Evolutionary conservation across 2,797 vertebrate species (phyloP), one percentile per base, ranked within the genome.

Genomic region (Cebuella pygmaea): DNA sequence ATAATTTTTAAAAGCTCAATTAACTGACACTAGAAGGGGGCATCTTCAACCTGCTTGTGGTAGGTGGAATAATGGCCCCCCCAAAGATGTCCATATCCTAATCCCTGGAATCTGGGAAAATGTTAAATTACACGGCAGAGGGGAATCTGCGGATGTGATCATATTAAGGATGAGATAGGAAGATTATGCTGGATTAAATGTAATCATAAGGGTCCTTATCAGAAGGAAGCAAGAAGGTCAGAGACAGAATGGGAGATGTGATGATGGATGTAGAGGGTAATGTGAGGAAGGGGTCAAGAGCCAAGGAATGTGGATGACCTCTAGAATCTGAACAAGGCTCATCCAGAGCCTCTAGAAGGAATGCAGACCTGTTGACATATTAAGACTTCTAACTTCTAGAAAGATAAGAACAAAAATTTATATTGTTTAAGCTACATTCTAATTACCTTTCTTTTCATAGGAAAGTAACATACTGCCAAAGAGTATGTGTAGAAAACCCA

Each of bases 381-480:
- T 90, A 92, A n/a, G 46, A 84, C 44, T 75, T 93, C 55, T 72
- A 22, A 94, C 44, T 36, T 81, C 27, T 82, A 90, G 57, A 88
- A 85, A 33, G 78, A 6, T 88, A 74, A 61, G 22, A 86, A 14
- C 86, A 97, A n/a, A 94, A 52, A 78, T 52, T 12, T 59, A 33
- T 52, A 52, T 46, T 94, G 67, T 22, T 92, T 93, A 95, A 88
- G 39, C 1, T 83, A 67, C 2, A 94, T n/a, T n/a, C 30, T 67
- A n/a, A n/a, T n/a, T 67, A 33, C 15, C 33, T n/a, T 67, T 67
- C 44, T 11, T 76, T 5, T 48, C n/a, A 50, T n/a, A 91, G 57
- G 84, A 93, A 93, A 96, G 70, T 52, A 95, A 93, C 46, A 76
- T 33, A 88, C 14, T 89, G 30, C 44, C 86, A 92, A 85, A 93